Evolutionary conservation across 2,888 invertebrate genomes (phyloP), one percentile per base, ranked within the genome.

Genomic region (Papilio protenor): DNA sequence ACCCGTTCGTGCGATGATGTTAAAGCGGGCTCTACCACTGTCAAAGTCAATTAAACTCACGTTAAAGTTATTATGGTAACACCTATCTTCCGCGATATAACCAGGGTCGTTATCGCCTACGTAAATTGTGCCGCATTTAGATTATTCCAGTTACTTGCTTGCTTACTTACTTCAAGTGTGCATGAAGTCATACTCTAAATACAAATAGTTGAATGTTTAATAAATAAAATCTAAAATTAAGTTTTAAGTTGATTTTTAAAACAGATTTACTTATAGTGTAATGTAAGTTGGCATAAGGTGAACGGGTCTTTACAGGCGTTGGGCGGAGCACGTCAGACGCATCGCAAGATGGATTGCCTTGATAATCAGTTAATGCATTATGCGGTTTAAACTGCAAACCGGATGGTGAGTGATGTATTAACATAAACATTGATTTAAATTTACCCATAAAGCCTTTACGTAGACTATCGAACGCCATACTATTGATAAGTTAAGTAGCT

Each of bases 331-430:
- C 84, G 87, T 86, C 85, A 85, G 88, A 89, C 90, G 87, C 90
- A 89, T 89, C 84, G 84, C 87, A 93, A 93, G 93, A 93, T 90
- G 90, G 92, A 93, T 93, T 85, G 91, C 84, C 83, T 85, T 85
- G 83, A 90, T 92, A 94, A 93, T 93, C 92, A 93, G 94, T 90
- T 92, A 93, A 93, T 93, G 93, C 90, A 91, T 92, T 92, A 92
- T 92, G 90, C 89, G 89, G 89, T 89, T 89, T 88, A 90, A 83
- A 89, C 87, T 90, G 90, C 88, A 88, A 87, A 87, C 85, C 85
- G 85, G 87, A 87, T 85, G 84, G 85, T 84, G 84, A 82, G 80
- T 81, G 83, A 82, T 83, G 82, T 83, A 83, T 64, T 79, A 81
- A 83, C 84, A 86, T 88, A 91, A 92, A 92, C 90, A 92, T 91